Conservation (phyloP, 2,888 invertebrate genomes). For the Ptychoptera albimana region DNA sequence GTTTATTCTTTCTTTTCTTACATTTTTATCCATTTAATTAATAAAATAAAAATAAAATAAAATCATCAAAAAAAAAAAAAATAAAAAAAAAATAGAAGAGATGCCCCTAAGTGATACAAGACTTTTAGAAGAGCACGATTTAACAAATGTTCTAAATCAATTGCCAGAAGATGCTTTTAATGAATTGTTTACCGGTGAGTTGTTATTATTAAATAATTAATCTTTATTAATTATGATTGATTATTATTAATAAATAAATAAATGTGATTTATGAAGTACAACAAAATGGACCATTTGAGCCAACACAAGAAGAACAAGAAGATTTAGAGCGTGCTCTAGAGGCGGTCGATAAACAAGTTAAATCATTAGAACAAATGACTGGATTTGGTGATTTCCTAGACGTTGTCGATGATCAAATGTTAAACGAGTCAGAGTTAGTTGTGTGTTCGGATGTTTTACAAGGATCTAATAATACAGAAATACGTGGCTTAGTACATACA, state of each 20-base stretch:
- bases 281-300: constrained; percentile 54
- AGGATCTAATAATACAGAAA: constrained; percentile 14
- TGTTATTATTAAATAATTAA: background rate
- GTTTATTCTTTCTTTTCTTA: constrained; percentile 2
- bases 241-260: no score
- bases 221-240: background rate
- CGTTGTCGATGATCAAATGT: constrained; percentile 23
- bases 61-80: constrained; percentile 3
- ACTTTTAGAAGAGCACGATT: constrained; percentile 55
- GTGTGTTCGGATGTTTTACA: constrained; percentile 19
- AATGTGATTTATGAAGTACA: constrained; percentile 37
- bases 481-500: constrained; percentile 4
- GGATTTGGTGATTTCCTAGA: constrained; percentile 26
- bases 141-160: constrained; percentile 61
- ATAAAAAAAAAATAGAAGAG: constrained; percentile 29
- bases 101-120: constrained; percentile 36
- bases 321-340: constrained; percentile 75
- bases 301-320: constrained; percentile 68
- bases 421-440: constrained; percentile 19
- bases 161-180: constrained; percentile 70
- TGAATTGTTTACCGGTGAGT: constrained; percentile 58
- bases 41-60: background rate
- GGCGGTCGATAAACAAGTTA: constrained; percentile 56
- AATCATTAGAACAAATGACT: constrained; percentile 51
- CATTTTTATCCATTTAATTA: background rate